These are phyloP conservation scores for Falco columbarius DNA, from an alignment of 2,797 vertebrate genomes.

Conservation along the genomic window DNA sequence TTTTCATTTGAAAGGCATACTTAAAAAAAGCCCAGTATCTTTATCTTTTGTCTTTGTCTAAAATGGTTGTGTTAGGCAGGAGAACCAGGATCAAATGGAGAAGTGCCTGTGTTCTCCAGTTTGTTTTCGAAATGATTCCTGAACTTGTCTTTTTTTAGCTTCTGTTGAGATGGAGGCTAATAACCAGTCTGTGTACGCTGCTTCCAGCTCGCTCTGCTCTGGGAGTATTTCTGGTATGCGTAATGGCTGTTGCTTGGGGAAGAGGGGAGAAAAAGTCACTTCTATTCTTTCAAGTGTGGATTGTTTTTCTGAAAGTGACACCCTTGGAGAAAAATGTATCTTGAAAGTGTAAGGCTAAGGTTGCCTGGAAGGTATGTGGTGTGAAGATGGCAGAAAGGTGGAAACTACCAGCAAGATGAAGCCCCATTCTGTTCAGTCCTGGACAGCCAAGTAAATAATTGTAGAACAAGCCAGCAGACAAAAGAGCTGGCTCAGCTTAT, in stretches of 20 bases:
- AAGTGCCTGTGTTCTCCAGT: background rate
- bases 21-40: too few species aligned
- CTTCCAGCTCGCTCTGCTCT: background rate
- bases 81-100: background rate
- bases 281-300: background rate
- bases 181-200: background rate
- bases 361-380: background rate
- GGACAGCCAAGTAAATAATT: constrained; percentile 83
- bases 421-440: constrained; percentile 51
- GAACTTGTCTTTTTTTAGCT: background rate
- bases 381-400: background rate
- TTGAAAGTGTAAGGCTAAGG: background rate
- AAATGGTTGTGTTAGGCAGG: background rate
- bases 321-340: background rate
- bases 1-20: fast-evolving
- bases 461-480: constrained; percentile 80
- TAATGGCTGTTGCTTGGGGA: background rate
- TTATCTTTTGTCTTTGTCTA: background rate
- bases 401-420: constrained; percentile 53
- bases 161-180: background rate
- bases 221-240: background rate
- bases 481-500: constrained; percentile 75
- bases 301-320: background rate
- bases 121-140: background rate
- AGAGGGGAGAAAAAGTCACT: background rate